Conservation (phyloP, 2,797 vertebrate genomes). For the Bucorvus abyssinicus region DNA sequence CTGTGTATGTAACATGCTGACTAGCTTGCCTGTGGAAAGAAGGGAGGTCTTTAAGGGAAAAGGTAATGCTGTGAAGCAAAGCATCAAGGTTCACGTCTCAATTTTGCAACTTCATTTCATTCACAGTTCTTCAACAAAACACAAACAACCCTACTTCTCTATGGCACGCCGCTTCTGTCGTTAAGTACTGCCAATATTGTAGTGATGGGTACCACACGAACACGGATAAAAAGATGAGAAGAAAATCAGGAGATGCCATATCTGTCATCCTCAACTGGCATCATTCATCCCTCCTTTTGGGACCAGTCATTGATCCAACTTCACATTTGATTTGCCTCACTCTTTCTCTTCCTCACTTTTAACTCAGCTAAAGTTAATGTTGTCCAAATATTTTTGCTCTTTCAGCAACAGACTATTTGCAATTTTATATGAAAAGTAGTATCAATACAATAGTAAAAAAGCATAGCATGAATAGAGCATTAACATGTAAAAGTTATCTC, state of each 20-base stretch:
- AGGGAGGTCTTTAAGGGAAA: not conserved
- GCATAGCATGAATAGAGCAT: not conserved
- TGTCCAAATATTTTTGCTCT: not conserved
- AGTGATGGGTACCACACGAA: not conserved
- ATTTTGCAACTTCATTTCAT: not conserved
- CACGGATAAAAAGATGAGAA: not conserved
- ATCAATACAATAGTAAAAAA: not conserved
- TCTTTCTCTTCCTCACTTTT: not conserved
- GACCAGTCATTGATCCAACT: not conserved
- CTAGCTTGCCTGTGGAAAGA: not conserved
- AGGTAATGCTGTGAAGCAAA: not conserved
- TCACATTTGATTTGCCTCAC: not conserved
- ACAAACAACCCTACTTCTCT: not conserved
- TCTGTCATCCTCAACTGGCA: not conserved
- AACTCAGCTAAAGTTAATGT: not conserved
- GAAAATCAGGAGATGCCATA: not conserved
- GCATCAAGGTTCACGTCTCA: not conserved
- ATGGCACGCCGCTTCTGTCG: fast-evolving
- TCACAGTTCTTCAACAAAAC: not conserved
- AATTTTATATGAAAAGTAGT: not conserved
- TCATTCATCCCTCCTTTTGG: not conserved
- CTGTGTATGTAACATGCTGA: not conserved
- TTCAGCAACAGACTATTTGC: not conserved
- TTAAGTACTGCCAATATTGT: not conserved
- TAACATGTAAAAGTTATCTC: not conserved